Conservation (phyloP, 2,797 vertebrate species). For the Enteromius argenteus region DNA sequence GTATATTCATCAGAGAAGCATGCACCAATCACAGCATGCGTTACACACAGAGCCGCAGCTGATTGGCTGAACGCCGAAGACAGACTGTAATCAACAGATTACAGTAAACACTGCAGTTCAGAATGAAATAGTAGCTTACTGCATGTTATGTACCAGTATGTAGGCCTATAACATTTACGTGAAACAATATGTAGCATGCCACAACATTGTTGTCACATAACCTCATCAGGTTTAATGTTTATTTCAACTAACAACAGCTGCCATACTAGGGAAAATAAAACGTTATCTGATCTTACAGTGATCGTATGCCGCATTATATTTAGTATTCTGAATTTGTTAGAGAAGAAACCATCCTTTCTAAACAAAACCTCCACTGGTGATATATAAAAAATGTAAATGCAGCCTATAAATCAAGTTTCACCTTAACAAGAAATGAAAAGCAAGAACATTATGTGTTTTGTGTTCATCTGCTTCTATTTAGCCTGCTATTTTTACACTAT, state of each 20-base stretch:
- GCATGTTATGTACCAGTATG: not conserved
- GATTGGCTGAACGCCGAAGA: slow-evolving; percentile 25
- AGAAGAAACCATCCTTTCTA: not conserved
- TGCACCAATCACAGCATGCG: slow-evolving; percentile 18
- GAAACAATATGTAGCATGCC: not conserved
- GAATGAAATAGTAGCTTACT: not conserved
- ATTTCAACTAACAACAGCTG: not conserved
- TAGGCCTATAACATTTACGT: not conserved
- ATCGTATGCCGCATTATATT: not conserved
- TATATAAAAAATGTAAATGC: too few species aligned
- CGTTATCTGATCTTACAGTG: too few species aligned
- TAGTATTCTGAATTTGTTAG: not conserved
- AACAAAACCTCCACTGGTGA: too few species aligned
- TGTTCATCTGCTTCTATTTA: not conserved
- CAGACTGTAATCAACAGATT: not conserved
- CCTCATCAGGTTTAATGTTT: not conserved
- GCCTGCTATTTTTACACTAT: not conserved
- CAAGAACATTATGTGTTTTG: not conserved
- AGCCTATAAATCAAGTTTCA: not conserved
- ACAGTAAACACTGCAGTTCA: not conserved
- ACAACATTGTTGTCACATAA: not conserved
- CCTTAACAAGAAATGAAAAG: not conserved
- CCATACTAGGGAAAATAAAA: not conserved
- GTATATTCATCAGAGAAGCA: not conserved
- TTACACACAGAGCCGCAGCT: not conserved